Conservation (phyloP, 1,140 invertebrate species). For the Hermatobates lingyangjiaoensis region DNA sequence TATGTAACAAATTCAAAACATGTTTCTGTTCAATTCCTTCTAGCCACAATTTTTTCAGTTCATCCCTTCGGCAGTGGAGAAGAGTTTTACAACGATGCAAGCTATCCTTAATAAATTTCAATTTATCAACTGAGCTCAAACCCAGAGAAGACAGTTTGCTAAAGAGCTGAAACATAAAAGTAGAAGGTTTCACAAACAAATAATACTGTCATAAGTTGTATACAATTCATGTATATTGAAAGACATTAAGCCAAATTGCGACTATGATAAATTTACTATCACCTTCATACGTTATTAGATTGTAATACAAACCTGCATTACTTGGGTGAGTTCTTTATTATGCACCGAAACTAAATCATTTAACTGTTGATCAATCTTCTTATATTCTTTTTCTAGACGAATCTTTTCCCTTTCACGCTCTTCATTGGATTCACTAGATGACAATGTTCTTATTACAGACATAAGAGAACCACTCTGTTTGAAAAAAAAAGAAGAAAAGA, state of each 20-base stretch:
- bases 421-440: constrained; percentile 82
- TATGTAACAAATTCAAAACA: constrained; percentile 64
- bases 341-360: constrained; percentile 76
- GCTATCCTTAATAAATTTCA: constrained; percentile 70
- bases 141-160: constrained; percentile 57
- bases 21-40: constrained; percentile 86
- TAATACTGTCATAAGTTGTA: too few species aligned
- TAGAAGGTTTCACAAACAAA: too few species aligned
- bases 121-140: constrained; percentile 58
- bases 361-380: constrained; percentile 68
- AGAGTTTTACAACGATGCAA: constrained; percentile 76
- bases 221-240: too few species aligned
- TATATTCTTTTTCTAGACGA: constrained; percentile 82
- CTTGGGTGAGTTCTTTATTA: constrained; percentile 70
- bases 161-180: too few species aligned
- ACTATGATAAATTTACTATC: too few species aligned
- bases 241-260: too few species aligned
- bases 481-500: constrained; percentile 21
- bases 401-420: constrained; percentile 85
- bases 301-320: constrained; percentile 45
- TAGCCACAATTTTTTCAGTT: constrained; percentile 78
- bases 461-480: constrained; percentile 73
- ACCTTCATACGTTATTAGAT: too few species aligned
- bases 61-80: constrained; percentile 76
- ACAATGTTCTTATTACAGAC: constrained; percentile 77